phyloP scores from a whole-genome alignment of 2,113 vertebrate species.

The Nerophis ophidion region DNA sequence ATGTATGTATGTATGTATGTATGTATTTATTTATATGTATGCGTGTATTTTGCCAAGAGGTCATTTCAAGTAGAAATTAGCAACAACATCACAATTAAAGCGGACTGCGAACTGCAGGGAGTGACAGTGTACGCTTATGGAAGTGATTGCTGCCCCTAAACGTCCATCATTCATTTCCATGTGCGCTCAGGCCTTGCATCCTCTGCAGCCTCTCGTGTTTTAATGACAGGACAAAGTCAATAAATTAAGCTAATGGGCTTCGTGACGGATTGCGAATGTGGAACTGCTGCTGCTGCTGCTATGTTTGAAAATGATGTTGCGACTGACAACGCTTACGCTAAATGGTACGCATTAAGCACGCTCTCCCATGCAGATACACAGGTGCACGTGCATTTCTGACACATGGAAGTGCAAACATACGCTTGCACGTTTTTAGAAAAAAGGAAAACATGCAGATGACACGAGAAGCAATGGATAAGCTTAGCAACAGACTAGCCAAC shows the following conservation, averaged over 20 bases:
- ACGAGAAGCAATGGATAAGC: too few relatives aligned
- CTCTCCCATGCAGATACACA: background rate
- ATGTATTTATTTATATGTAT: too few relatives aligned
- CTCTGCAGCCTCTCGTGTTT: background rate
- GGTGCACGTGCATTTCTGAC: too few relatives aligned
- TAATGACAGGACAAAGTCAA: slow-evolving; percentile 26
- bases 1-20: too few relatives aligned
- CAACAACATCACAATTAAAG: slow-evolving; percentile 47
- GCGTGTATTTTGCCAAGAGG: too few relatives aligned
- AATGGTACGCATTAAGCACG: slow-evolving; percentile 27
- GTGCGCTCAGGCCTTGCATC: slow-evolving; percentile 1
- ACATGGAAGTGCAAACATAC: too few relatives aligned
- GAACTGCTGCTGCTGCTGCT: background rate
- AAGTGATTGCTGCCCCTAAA: slow-evolving; percentile 9
- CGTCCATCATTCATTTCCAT: slow-evolving; percentile 15
- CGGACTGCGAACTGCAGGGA: slow-evolving; percentile 29
- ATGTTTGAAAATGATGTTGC: slow-evolving; percentile 31
- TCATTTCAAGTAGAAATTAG: slow-evolving; percentile 20
- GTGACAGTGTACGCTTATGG: slow-evolving; percentile 7
- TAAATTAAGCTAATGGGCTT: slow-evolving; percentile 45
- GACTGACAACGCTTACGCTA: slow-evolving; percentile 10
- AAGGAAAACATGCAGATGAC: too few relatives aligned
- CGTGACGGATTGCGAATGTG: slow-evolving; percentile 17
- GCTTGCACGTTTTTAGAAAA: too few relatives aligned
- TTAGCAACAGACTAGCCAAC: too few relatives aligned